Evolutionary conservation across 2,888 invertebrate species (phyloP).

Genomic region (Cyaniris semiargus): DNA sequence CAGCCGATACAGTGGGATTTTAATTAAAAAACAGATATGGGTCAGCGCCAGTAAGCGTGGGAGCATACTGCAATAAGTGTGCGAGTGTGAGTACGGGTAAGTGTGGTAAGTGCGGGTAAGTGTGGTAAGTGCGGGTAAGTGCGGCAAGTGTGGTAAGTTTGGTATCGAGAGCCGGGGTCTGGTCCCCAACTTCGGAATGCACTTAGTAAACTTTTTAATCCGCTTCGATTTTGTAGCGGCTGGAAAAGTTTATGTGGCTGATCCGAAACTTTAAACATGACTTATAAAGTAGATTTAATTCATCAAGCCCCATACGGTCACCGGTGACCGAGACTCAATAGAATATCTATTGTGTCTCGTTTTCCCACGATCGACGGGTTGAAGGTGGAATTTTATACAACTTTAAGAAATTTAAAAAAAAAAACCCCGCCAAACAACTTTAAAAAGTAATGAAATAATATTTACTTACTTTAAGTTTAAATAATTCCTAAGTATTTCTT

Average conservation of each 20-base stretch:
- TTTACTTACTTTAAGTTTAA: no score
- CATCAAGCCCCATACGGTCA: no score
- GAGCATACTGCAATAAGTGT: not conserved
- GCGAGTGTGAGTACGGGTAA: not conserved
- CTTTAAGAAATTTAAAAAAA: no score
- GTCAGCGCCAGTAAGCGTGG: not conserved
- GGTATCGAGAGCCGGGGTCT: not conserved
- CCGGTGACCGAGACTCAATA: no score
- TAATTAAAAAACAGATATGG: constrained; percentile 18
- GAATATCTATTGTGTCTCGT: no score
- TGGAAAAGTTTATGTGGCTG: not conserved
- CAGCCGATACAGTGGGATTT: not conserved
- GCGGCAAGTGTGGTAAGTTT: not conserved
- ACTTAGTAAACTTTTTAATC: constrained; percentile 22
- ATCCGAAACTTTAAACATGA: not conserved
- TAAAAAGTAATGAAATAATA: no score
- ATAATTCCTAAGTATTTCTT: no score
- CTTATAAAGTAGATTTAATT: not conserved
- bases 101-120: not conserved
- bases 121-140: not conserved
- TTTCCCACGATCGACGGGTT: no score
- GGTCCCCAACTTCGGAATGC: not conserved
- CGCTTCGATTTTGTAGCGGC: not conserved
- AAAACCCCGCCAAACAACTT: no score
- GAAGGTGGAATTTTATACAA: no score